Percentiles rank a stretch among this genome's conserved stretches.
These are phyloP conservation scores for Propithecus perrieri DNA, from an alignment of 2,797 vertebrate genomes.

Conservation along the genomic window DNA sequence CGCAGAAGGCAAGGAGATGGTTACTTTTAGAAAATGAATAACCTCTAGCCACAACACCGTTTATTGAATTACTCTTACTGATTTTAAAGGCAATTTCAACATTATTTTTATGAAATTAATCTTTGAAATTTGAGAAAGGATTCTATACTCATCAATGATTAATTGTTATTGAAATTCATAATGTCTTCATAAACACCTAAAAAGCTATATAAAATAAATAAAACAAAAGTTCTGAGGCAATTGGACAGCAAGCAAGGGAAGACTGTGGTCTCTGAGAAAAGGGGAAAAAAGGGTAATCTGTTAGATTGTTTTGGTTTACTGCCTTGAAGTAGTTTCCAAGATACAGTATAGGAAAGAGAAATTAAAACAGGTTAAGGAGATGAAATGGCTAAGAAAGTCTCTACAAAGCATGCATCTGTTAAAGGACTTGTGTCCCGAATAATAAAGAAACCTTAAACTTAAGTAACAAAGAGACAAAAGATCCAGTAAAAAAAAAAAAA, in stretches of 20 bases:
- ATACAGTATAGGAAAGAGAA: neutral
- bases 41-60: neutral
- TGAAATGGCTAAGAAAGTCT: neutral
- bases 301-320: neutral
- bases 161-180: neutral
- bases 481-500: neutral
- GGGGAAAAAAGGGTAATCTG: neutral
- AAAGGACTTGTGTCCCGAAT: neutral
- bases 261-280: neutral
- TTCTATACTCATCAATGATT: neutral
- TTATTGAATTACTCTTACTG: neutral
- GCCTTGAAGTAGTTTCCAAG: no score
- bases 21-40: neutral
- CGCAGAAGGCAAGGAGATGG: neutral
- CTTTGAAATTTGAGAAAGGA: neutral
- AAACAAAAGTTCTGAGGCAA: neutral
- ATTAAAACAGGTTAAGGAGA: neutral
- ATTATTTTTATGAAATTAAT: neutral
- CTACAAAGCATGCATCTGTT: neutral
- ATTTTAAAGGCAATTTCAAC: neutral
- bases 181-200: neutral
- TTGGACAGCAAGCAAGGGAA: neutral
- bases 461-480: neutral
- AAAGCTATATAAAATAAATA: neutral
- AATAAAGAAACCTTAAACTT: neutral